A percentile compares a stretch with the other conserved stretches of the same genome.
These are phyloP conservation scores for Leptestheria dahalacensis DNA, from an alignment of 1,140 invertebrate species.

Conservation along the genomic window DNA sequence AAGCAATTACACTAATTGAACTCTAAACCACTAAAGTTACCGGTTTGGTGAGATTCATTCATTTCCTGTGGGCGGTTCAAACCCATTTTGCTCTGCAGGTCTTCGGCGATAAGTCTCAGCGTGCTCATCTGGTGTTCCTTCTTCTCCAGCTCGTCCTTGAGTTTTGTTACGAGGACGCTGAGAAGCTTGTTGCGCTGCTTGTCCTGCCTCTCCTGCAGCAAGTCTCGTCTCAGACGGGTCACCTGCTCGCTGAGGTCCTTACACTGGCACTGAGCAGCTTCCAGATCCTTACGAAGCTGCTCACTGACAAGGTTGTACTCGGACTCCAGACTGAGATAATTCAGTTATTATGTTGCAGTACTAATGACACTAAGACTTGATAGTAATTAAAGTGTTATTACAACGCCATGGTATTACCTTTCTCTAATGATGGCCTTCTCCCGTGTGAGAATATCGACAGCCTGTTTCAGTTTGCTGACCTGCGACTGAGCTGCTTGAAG, in stretches of 20 bases:
- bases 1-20: too few species aligned
- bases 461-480: slow-evolving; percentile 5
- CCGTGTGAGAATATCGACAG: background rate
- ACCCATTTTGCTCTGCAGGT: background rate
- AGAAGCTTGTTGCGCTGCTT: slow-evolving; percentile 8
- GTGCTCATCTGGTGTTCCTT: slow-evolving; percentile 14
- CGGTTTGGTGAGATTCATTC: too few species aligned
- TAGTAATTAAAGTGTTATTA: too few species aligned
- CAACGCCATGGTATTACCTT: slow-evolving; percentile 4
- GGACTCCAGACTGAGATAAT: background rate
- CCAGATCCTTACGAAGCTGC: background rate
- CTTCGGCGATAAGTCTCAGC: slow-evolving; percentile 5
- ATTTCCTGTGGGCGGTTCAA: too few species aligned
- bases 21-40: too few species aligned
- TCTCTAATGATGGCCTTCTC: slow-evolving; percentile 7
- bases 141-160: slow-evolving; percentile 8
- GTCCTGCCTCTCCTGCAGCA: slow-evolving; percentile 5
- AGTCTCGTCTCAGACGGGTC: background rate
- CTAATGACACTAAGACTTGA: background rate
- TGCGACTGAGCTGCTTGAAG: slow-evolving; percentile 5
- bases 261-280: slow-evolving; percentile 5
- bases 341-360: background rate
- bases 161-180: slow-evolving; percentile 7
- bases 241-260: slow-evolving; percentile 1
- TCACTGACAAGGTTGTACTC: background rate